A percentile compares a stretch with the other conserved stretches of the same genome.
Evolutionary conservation across 2,888 invertebrate species (phyloP).

Genomic region (Lymantria dispar): DNA sequence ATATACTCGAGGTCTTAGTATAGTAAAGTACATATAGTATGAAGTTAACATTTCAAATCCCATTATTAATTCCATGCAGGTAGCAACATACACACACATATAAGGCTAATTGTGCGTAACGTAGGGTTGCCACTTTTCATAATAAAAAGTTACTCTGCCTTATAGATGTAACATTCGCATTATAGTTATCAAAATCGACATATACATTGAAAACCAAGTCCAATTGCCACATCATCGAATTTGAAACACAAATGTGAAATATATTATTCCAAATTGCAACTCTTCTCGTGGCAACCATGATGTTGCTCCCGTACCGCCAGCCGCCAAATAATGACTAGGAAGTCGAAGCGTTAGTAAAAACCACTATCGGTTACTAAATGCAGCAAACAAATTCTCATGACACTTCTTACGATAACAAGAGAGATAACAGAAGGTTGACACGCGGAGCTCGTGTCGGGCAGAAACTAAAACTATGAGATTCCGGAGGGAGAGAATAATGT

Average conservation of each 20-base stretch:
- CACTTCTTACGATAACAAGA: neutral
- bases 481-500: slow-evolving; percentile 35
- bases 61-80: neutral
- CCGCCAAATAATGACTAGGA: slow-evolving; percentile 50
- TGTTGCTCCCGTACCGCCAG: slow-evolving; percentile 4
- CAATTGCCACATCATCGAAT: too few relatives aligned
- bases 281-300: neutral
- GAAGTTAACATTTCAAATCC: neutral
- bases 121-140: neutral
- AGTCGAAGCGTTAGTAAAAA: slow-evolving; percentile 42
- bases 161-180: neutral
- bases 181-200: neutral
- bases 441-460: slow-evolving; percentile 2
- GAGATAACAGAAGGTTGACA: neutral
- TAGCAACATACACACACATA: neutral
- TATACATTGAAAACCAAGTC: neutral
- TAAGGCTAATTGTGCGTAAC: slow-evolving; percentile 4
- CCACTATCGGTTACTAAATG: slow-evolving; percentile 52
- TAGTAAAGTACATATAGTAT: too few relatives aligned
- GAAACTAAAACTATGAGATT: slow-evolving; percentile 56
- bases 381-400: slow-evolving; percentile 33
- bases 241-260: too few relatives aligned
- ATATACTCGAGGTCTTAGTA: too few relatives aligned
- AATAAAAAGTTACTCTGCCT: neutral
- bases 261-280: neutral